Base-by-base conservation (phyloP, 2,888 invertebrate genomes). In the Agonopterix alstromeriana region DNA sequence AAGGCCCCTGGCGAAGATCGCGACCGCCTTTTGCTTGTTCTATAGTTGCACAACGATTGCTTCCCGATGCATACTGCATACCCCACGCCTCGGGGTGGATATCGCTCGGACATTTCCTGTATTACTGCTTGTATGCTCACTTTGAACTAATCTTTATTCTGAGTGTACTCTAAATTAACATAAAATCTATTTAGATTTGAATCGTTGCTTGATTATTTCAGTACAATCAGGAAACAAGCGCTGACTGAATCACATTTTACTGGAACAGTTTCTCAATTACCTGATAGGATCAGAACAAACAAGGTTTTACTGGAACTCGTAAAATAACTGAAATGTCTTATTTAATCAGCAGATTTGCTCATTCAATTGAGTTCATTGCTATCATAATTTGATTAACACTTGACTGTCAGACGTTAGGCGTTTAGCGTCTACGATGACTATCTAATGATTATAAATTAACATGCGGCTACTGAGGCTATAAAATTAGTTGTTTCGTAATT, bases 11-110 rank as follows among this genome's bases (percentile, higher is more conserved):
- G 80, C 76, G 65, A 58, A 68, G 71, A 76, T 73, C 65, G 71
- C 75, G 77, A 77, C 82, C 82, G 82, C 81, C 83, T 77, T 82
- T 82, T 81, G 74, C 84, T 79, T 84, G 82, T 83, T 77, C 74
- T 77, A 70, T 73, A 73, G 64, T 72, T 72, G 68, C 68, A 75
- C 74, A 73, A 70, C 72, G 74, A 82, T 82, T 82, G 81, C 78
- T 80, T 77, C 72, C 77, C 81, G 74, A 76, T 77, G 73, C 76
- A 77, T 73, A 73, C 76, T 77, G 73, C 76, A 77, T 73, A 73
- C 76, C 72, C 69, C 73, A 60, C 65, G 84, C 87, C 85, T 74
- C 71, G 63, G 82, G 86, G 77, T 75, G 69, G 73, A 77, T 80
- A 76, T 73, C 61, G 73, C 72, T 73, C 69, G 63, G 78, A 81